Conservation (phyloP, 2,113 vertebrate genomes). For the Solenodon paradoxus region DNA sequence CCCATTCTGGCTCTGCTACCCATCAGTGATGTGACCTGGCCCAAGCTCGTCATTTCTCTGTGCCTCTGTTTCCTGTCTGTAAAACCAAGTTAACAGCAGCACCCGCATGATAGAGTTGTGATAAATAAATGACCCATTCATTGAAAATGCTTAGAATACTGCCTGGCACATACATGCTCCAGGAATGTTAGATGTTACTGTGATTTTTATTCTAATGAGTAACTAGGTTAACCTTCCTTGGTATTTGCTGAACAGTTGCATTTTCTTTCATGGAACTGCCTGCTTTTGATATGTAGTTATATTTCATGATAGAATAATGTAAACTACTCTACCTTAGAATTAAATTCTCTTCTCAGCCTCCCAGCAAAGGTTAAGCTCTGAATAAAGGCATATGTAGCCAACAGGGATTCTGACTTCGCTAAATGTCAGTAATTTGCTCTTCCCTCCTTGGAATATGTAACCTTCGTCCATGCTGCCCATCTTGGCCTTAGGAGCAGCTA, state of each 20-base stretch:
- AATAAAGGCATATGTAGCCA: slow-evolving; percentile 67
- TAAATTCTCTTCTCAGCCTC: slow-evolving; percentile 60
- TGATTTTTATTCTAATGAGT: slow-evolving; percentile 3
- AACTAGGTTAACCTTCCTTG: slow-evolving; percentile 2
- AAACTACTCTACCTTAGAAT: slow-evolving; percentile 63
- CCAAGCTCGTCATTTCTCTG: neutral
- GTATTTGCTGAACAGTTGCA: slow-evolving; percentile 15
- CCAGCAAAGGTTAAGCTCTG: slow-evolving; percentile 72
- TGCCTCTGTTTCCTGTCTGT: neutral
- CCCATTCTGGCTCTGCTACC: neutral
- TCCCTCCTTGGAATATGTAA: slow-evolving; percentile 41
- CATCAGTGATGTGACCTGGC: neutral
- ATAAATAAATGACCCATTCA: neutral
- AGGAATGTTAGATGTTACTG: neutral
- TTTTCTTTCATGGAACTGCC: slow-evolving; percentile 51
- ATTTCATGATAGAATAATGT: slow-evolving; percentile 66
- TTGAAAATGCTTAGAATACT: neutral
- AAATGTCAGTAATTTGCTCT: slow-evolving; percentile 73
- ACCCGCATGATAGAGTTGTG: neutral
- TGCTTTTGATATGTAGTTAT: slow-evolving; percentile 42
- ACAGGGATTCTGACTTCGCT: slow-evolving; percentile 62
- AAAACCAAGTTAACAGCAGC: neutral
- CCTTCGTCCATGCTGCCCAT: slow-evolving; percentile 13
- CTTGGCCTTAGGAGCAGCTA: slow-evolving; percentile 57
- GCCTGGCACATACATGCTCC: neutral